phyloP scores from a whole-genome alignment of 2,113 vertebrate genomes.

The Notothenia rossii region DNA sequence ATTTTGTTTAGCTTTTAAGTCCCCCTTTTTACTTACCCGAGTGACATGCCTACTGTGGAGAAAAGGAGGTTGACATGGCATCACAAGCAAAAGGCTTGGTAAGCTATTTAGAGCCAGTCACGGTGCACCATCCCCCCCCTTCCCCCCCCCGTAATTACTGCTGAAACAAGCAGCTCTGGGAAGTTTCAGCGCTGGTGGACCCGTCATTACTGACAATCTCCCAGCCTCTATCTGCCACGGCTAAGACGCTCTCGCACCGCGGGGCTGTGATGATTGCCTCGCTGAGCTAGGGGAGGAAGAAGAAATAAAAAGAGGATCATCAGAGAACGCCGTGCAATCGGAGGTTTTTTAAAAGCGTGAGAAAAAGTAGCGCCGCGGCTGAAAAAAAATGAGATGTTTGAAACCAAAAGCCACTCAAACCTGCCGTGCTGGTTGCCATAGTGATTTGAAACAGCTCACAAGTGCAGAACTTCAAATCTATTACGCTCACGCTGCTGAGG shows the following conservation, averaged over 20 bases:
- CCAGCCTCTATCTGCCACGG: slow-evolving; percentile 73
- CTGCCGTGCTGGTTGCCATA: slow-evolving; percentile 71
- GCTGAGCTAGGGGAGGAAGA: slow-evolving; percentile 31
- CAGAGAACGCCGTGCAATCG: slow-evolving; percentile 37
- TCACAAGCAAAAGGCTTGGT: slow-evolving; percentile 66
- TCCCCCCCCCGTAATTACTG: slow-evolving; percentile 74
- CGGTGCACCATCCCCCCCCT: slow-evolving; percentile 52
- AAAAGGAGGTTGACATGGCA: slow-evolving; percentile 60
- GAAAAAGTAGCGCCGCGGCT: slow-evolving; percentile 29
- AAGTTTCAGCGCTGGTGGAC: slow-evolving; percentile 65
- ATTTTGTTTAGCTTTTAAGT: slow-evolving; percentile 67
- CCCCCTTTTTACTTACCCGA: slow-evolving; percentile 31
- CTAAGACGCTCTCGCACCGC: slow-evolving; percentile 49
- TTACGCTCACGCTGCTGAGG: slow-evolving; percentile 58
- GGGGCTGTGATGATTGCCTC: slow-evolving; percentile 65
- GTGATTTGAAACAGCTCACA: slow-evolving; percentile 47
- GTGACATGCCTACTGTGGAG: slow-evolving; percentile 28
- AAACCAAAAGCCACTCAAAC: slow-evolving; percentile 60
- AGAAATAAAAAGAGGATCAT: slow-evolving; percentile 27
- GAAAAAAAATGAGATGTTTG: slow-evolving; percentile 57
- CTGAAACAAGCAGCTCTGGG: slow-evolving; percentile 77
- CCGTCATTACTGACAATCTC: slow-evolving; percentile 78
- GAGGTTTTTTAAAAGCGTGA: slow-evolving; percentile 49
- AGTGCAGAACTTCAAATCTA: slow-evolving; percentile 64
- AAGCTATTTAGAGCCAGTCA: slow-evolving; percentile 73